Evolutionary conservation across 2,888 invertebrate species (phyloP).

Genomic region (Aleiodes alternator): DNA sequence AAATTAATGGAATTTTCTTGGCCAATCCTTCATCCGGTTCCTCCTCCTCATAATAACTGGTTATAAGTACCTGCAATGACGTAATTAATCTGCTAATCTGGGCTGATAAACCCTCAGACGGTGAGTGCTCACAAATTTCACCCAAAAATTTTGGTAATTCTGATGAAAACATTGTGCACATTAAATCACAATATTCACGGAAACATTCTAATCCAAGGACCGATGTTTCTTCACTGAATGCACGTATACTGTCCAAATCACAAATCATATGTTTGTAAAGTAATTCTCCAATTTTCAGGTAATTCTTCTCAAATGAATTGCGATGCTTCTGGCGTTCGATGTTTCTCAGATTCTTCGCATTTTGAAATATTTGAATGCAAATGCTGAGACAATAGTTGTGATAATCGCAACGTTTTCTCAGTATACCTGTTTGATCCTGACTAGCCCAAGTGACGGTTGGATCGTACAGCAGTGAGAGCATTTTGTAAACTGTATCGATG

Average conservation of each 20-base stretch:
- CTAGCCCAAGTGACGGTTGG: conserved; percentile 78
- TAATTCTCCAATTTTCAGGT: conserved; percentile 71
- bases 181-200: conserved; percentile 73
- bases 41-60: conserved; percentile 58
- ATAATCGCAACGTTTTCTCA: conserved; percentile 78
- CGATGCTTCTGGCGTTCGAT: conserved; percentile 63
- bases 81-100: conserved; percentile 62
- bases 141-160: conserved; percentile 74
- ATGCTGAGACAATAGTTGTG: conserved; percentile 78
- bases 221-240: conserved; percentile 79
- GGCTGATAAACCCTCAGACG: conserved; percentile 49
- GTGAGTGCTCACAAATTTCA: conserved; percentile 71
- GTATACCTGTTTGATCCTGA: conserved; percentile 75
- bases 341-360: conserved; percentile 70
- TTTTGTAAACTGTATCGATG: conserved; percentile 74
- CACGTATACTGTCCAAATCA: conserved; percentile 77
- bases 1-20: conserved; percentile 62
- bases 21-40: conserved; percentile 55
- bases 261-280: conserved; percentile 68
- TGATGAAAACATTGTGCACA: conserved; percentile 68
- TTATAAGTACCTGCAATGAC: conserved; percentile 59
- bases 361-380: conserved; percentile 73
- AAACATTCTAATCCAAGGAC: conserved; percentile 79
- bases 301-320: conserved; percentile 67
- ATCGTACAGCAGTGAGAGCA: conserved; percentile 75